Conservation (phyloP, 92 coral and sea anemone genomes). For the Meandrina meandrites region DNA sequence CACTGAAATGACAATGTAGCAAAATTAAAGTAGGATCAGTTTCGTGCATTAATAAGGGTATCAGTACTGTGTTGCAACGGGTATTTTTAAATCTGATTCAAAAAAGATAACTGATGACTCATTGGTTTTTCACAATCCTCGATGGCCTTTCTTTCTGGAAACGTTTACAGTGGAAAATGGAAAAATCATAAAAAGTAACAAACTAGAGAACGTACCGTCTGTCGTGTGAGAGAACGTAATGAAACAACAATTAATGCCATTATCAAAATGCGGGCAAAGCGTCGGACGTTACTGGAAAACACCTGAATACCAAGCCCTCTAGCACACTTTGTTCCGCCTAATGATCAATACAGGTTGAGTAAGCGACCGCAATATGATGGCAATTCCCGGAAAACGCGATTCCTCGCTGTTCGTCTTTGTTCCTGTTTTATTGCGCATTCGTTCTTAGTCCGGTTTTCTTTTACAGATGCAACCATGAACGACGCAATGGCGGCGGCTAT, state of each 20-base stretch:
- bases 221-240: neutral
- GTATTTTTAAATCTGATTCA: no score
- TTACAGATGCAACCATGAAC: conserved; percentile 35
- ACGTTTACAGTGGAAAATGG: no score
- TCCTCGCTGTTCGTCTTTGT: neutral
- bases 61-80: neutral
- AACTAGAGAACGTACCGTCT: neutral
- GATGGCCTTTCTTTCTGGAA: no score
- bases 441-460: neutral
- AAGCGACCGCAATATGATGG: neutral
- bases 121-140: no score
- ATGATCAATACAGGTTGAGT: neutral
- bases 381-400: neutral
- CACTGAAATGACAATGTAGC: neutral
- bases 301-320: neutral
- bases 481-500: conserved; percentile 1
- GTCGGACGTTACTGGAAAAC: neutral
- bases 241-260: neutral
- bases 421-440: neutral
- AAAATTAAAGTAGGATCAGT: neutral
- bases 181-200: no score
- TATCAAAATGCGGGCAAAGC: neutral
- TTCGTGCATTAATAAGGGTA: neutral
- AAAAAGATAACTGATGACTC: no score
- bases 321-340: neutral